Evolutionary conservation across 2,888 invertebrate species (phyloP).

Genomic region (Cancer borealis): DNA sequence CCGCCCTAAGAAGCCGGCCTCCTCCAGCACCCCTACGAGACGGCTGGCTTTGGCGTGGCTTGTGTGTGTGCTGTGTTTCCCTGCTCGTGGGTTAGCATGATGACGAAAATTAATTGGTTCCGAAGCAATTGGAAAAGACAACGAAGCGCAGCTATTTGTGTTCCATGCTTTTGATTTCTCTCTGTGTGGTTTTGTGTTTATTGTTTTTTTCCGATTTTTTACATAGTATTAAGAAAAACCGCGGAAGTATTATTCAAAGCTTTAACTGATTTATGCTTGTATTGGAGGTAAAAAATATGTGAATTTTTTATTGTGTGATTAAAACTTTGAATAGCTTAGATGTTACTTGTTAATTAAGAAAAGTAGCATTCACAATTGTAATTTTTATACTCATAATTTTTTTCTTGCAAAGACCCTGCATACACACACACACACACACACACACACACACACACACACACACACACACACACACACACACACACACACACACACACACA

Average conservation of each 20-base stretch:
- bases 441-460: neutral
- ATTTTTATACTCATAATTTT: no score
- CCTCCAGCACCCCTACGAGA: neutral
- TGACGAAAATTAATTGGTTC: constrained; percentile 3
- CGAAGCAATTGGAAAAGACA: neutral
- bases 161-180: neutral
- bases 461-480: neutral
- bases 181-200: neutral
- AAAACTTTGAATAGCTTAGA: no score
- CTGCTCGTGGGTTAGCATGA: neutral
- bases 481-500: neutral
- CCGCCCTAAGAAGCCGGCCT: neutral
- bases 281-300: no score
- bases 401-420: no score
- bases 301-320: no score
- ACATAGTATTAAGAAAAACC: no score
- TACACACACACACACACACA: no score
- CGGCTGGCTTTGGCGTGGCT: neutral
- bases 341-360: no score
- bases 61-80: neutral
- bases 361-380: no score
- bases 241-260: no score
- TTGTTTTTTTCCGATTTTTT: no score
- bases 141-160: neutral
- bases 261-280: no score